Base-by-base conservation (phyloP, 2,113 vertebrate species). In the Myrmophylax atrothorax region DNA sequence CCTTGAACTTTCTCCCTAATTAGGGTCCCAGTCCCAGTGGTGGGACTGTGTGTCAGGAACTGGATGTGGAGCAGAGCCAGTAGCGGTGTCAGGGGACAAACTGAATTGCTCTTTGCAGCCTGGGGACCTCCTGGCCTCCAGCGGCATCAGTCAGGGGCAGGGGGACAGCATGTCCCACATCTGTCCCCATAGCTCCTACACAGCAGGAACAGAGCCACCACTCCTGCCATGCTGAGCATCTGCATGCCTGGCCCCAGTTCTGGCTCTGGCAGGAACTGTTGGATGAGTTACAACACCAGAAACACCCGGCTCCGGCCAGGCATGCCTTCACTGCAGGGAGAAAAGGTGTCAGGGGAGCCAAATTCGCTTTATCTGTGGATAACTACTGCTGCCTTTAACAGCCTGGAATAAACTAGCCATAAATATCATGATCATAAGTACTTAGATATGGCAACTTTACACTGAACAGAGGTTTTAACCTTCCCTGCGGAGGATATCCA, bases 341-440 rank as follows among this genome's bases (percentile, higher is more conserved):
- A 82, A 94, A 78, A 95, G 69, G 90, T 46, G 4, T 90, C 91
- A 67, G 86, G 92, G 94, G 94, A 96, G 59, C 68, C 15, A 0
- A 94, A 91, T 87, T 96, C 55, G 80, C 94, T 96, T 94, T 96
- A 95, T 96, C 92, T 95, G 75, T 67, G 73, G 82, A 82, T 96
- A 97, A 93, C 95, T 95, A 87, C 89, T 56, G 80, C 92, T 95
- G 90, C 89, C 83, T 97, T 96, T 96, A 96, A 97, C 87, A 89
- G 94, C 92, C 93, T 95, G 94, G 93, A 97, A 96, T 96, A 96
- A 97, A 97, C 91, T 92, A 76, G 93, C 89, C 91, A 97, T 97
- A 97, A 97, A 97, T 97, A 96, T 93, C 63, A 3, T 85, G 93
- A 85, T 94, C 89, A 73, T 96, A 97, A 96, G 87, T 94, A 90